These are phyloP conservation scores for Lasioglossum zephyrum DNA, from an alignment of 2,888 invertebrate species.

Conservation along the genomic window DNA sequence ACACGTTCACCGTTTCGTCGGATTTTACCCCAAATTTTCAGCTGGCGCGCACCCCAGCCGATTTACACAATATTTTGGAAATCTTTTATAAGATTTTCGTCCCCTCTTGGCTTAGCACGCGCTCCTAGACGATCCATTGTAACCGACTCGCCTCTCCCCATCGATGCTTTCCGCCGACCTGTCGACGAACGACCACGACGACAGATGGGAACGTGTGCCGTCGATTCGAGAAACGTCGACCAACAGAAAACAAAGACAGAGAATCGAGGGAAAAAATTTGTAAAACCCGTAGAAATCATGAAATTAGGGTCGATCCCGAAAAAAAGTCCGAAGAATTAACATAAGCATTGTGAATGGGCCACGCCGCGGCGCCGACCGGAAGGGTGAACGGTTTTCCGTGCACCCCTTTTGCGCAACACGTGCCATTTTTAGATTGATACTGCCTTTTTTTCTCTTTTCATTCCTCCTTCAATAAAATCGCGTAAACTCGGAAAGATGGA, in stretches of 20 bases:
- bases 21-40: constrained; percentile 83
- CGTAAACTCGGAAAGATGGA: constrained; percentile 19
- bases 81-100: constrained; percentile 81
- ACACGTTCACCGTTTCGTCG: constrained; percentile 71
- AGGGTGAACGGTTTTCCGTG: constrained; percentile 53
- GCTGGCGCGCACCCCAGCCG: constrained; percentile 76
- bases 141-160: constrained; percentile 53
- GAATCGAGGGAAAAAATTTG: constrained; percentile 66
- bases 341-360: constrained; percentile 61
- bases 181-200: constrained; percentile 68
- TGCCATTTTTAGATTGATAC: constrained; percentile 36
- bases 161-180: constrained; percentile 57
- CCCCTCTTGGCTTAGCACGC: constrained; percentile 69
- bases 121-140: constrained; percentile 64
- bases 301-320: constrained; percentile 80
- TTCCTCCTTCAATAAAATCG: constrained; percentile 8
- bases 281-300: constrained; percentile 77
- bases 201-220: constrained; percentile 76
- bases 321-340: constrained; percentile 66
- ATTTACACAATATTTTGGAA: constrained; percentile 85
- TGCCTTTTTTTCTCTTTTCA: constrained; percentile 15
- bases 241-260: constrained; percentile 9
- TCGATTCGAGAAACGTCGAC: constrained; percentile 43
- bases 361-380: constrained; percentile 48
- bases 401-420: constrained; percentile 58